Evolutionary conservation across 2,888 invertebrate species (phyloP).

Genomic region (Arctia plantaginis): DNA sequence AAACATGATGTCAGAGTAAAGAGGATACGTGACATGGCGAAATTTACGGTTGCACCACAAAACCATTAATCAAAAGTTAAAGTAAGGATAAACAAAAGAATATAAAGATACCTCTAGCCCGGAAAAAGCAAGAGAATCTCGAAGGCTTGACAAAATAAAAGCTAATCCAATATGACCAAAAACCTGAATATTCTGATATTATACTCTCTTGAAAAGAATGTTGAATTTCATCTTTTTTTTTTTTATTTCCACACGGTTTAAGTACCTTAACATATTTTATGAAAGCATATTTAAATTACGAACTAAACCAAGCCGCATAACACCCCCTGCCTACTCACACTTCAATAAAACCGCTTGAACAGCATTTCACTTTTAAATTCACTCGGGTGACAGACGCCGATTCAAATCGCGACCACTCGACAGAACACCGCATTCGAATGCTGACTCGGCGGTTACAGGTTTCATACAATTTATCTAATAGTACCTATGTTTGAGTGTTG

Average conservation of each 20-base stretch:
- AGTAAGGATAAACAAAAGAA: background rate
- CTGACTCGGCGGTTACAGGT: constrained; percentile 24
- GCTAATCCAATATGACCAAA: background rate
- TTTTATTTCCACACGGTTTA: background rate
- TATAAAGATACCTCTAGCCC: background rate
- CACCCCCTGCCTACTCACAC: background rate
- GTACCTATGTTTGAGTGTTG: constrained; percentile 9
- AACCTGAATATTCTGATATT: no score
- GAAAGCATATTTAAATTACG: background rate
- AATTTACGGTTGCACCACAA: background rate
- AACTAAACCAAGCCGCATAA: background rate
- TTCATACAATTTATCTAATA: constrained; percentile 30
- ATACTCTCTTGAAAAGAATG: no score
- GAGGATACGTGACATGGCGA: background rate
- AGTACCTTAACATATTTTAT: background rate
- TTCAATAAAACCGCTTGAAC: constrained; percentile 27
- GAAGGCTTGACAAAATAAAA: background rate
- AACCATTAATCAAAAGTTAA: background rate
- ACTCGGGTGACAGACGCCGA: constrained; percentile 27
- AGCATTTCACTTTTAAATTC: constrained; percentile 43
- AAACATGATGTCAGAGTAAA: background rate
- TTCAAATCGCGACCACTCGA: constrained; percentile 31
- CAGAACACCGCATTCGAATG: constrained; percentile 28
- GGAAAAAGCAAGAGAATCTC: background rate
- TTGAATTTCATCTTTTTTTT: no score